These are phyloP conservation scores for Pomatorhinus ruficollis DNA, from an alignment of 2,113 vertebrate species.

Conservation along the genomic window DNA sequence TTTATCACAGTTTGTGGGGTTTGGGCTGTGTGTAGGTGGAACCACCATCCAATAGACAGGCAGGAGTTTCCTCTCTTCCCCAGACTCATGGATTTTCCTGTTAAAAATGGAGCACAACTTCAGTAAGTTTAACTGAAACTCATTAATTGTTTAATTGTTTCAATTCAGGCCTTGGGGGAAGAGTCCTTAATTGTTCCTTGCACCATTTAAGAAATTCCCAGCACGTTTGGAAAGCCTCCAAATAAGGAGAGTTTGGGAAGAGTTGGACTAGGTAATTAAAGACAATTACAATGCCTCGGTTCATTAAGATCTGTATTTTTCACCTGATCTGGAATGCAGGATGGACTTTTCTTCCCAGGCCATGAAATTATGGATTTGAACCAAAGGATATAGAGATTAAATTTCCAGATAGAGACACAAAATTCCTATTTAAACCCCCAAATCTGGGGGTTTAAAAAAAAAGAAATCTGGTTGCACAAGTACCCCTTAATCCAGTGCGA, in stretches of 20 bases:
- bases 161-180: background rate
- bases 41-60: constrained; percentile 57
- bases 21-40: background rate
- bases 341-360: background rate
- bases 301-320: background rate
- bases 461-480: background rate
- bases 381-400: background rate
- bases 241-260: background rate
- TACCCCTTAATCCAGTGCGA: background rate
- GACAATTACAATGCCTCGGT: background rate
- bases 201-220: background rate
- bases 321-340: background rate
- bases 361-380: background rate
- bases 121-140: background rate
- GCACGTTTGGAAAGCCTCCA: background rate
- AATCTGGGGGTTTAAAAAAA: background rate
- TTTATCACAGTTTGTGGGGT: background rate
- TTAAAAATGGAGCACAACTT: background rate
- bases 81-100: constrained; percentile 67
- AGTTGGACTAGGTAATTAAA: background rate
- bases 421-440: background rate
- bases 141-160: background rate
- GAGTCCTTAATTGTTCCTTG: background rate
- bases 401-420: background rate
- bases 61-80: constrained; percentile 23